These are phyloP conservation scores for Drosophila bipectinata DNA, from an alignment of 1,140 invertebrate species.

Conservation along the genomic window DNA sequence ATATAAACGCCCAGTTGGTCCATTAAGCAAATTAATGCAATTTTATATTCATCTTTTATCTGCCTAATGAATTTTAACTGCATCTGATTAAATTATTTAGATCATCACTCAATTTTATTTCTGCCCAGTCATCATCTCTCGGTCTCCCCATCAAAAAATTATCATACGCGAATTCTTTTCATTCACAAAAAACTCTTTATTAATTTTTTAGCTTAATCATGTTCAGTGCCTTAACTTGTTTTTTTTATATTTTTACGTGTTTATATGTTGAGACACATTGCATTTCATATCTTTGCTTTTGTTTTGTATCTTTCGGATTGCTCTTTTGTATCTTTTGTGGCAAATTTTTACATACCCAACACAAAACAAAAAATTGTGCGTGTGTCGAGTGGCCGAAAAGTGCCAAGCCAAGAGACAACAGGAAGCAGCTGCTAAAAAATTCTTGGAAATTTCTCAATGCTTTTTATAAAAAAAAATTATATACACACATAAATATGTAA, in stretches of 20 bases:
- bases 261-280: conserved; percentile 18
- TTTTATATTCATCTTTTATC: conserved; percentile 8
- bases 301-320: conserved; percentile 32
- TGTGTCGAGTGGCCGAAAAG: conserved; percentile 40
- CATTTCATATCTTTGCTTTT: conserved; percentile 35
- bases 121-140: conserved; percentile 16
- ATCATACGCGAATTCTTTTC: conserved; percentile 36
- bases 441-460: conserved; percentile 67
- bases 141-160: conserved; percentile 25
- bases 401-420: conserved; percentile 45
- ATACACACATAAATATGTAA: background rate
- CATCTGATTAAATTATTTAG: conserved; percentile 34
- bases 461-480: conserved; percentile 72
- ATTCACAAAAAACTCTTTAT: conserved; percentile 30
- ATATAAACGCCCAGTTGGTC: background rate
- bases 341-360: conserved; percentile 38
- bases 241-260: background rate
- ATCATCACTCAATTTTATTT: conserved; percentile 41
- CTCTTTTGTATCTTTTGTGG: conserved; percentile 46
- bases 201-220: conserved; percentile 41
- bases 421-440: conserved; percentile 80
- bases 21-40: background rate
- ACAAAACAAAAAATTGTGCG: conserved; percentile 44
- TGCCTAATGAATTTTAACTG: conserved; percentile 36
- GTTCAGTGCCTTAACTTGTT: background rate